Base-by-base conservation (phyloP, 2,797 vertebrate species). In the Alosa sapidissima region DNA sequence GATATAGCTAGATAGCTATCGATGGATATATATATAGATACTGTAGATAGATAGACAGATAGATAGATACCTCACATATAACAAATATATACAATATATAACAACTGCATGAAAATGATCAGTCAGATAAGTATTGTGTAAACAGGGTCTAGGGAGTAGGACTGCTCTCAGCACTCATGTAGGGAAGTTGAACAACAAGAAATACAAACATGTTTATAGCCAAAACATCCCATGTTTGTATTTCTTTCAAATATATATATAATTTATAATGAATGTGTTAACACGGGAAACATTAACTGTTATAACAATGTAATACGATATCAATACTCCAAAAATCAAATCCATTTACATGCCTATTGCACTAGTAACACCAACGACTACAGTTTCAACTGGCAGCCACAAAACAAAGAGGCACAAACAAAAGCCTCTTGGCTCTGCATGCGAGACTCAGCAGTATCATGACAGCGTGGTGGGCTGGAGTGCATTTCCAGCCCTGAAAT, bases 401-500 rank as follows among this genome's bases (percentile, higher is more conserved):
- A 21, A 19, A 21, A 78, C 41, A 47, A 47, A 47, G 16, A 21
- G 54, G 54, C 4, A 2, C 41, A 78, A 47, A 10, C 28, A 36
- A 33, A 72, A 72, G 2, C 2, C 28, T 14, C 65, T 72, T 72
- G 28, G 65, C 60, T 10, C 11, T 14, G 11, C 24, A 13, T 13
- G 10, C 28, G 11, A 47, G 14, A 21, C 41, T 19, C 16, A 9
- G 72, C 16, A 47, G 41, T 13, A 19, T 78, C 16, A 78, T 36
- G 41, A 21, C 72, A 21, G 41, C 36, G 45, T 78, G 19, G 36
- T 78, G 41, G 21, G 16, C 14, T 1, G 41, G 85, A 83, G 81
- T 84, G 54, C 68, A 47, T 48, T 87, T 86, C 86, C 75, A 83
- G 48, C 48, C 81, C 68, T 48, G 60, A 68, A 85, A 88, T 85